Percentiles rank a stretch among this genome's conserved stretches.
These are phyloP conservation scores for Micrasema minimum DNA, from an alignment of 1,140 invertebrate species.

Conservation along the genomic window DNA sequence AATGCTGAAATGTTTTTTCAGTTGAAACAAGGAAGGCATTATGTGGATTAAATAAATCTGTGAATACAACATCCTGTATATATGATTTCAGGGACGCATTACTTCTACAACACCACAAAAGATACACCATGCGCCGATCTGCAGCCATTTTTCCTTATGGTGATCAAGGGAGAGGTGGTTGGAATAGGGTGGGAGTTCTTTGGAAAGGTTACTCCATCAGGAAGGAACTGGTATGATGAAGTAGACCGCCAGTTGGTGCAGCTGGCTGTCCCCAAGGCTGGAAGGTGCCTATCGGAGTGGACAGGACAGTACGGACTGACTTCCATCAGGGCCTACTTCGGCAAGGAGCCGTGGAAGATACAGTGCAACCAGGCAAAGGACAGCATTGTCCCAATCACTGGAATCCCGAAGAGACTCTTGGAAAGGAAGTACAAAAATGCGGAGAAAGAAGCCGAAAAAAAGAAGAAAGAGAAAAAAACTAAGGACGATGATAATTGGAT, in stretches of 20 bases:
- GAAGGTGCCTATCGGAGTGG: constrained; percentile 45
- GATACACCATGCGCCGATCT: constrained; percentile 39
- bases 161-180: constrained; percentile 46
- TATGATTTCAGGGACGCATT: constrained; percentile 55
- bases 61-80: too few relatives aligned
- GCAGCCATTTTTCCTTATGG: constrained; percentile 52
- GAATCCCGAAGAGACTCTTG: too few relatives aligned
- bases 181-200: constrained; percentile 54
- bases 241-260: constrained; percentile 46
- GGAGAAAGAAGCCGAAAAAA: too few relatives aligned
- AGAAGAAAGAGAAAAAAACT: too few relatives aligned
- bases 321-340: constrained; percentile 29
- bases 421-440: too few relatives aligned
- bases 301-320: constrained; percentile 45
- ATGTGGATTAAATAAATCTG: too few relatives aligned
- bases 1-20: not conserved
- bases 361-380: too few relatives aligned
- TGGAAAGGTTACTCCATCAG: constrained; percentile 45
- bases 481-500: too few relatives aligned
- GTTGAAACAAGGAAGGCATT: not conserved
- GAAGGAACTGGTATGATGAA: constrained; percentile 56
- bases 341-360: too few relatives aligned
- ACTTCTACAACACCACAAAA: constrained; percentile 53
- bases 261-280: constrained; percentile 56
- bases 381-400: too few relatives aligned